phyloP scores from a whole-genome alignment of 37 sponge, comb jelly and placozoan species.

The Theonella swinhoei region DNA sequence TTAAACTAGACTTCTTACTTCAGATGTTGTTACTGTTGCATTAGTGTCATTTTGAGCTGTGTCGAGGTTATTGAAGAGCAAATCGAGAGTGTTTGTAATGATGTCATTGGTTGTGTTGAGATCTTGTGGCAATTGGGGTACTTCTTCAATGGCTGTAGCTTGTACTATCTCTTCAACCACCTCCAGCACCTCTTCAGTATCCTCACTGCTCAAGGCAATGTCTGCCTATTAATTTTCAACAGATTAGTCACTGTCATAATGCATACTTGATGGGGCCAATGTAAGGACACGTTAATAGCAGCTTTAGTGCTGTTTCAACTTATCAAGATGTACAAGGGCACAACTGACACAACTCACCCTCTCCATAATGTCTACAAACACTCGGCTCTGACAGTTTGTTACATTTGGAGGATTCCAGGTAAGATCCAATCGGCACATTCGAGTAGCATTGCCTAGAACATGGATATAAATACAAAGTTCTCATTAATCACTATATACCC shows the following conservation, averaged over 20 bases:
- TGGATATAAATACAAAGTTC: too few relatives aligned
- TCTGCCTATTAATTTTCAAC: not conserved
- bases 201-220: not conserved
- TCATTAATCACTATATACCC: too few relatives aligned
- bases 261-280: too few relatives aligned
- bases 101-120: not conserved
- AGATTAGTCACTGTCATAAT: too few relatives aligned
- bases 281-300: too few relatives aligned
- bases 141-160: not conserved
- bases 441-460: conserved; percentile 10
- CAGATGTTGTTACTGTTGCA: not conserved
- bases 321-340: too few relatives aligned
- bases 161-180: not conserved
- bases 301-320: too few relatives aligned
- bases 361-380: not conserved
- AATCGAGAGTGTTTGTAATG: not conserved
- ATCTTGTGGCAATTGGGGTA: not conserved
- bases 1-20: too few relatives aligned
- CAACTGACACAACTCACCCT: too few relatives aligned
- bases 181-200: not conserved
- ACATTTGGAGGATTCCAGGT: not conserved
- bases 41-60: not conserved
- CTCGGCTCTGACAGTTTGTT: not conserved
- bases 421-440: not conserved
- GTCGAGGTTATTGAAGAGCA: not conserved